Base-by-base conservation (phyloP, 2,113 vertebrate genomes). In the Hystrix cristata region DNA sequence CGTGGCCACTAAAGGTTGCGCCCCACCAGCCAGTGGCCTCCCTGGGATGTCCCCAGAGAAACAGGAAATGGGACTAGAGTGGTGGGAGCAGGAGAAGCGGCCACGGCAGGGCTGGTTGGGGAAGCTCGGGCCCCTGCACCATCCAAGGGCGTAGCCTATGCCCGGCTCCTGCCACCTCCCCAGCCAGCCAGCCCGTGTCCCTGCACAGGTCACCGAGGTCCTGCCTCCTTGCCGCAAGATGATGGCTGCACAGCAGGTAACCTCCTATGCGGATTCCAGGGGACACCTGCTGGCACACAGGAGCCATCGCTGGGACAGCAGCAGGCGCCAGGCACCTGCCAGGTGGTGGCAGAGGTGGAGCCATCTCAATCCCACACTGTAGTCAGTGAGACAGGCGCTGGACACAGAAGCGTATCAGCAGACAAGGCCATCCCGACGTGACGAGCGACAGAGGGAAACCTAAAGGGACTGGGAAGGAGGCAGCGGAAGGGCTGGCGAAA, bases 311-410 rank as follows among this genome's bases (percentile, higher is more conserved):
- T 31, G 10, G 13, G 90, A 87, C 55, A 7, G 2, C 2, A 29
- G 31, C 13, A 11, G 13, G 57, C 10, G 34, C 43, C 1, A 0
- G 18, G 43, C 46, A 21, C 0, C 2, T 62, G 53, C 60, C 46
- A 15, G 23, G 38, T 11, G 23, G 64, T 65, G 48, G 72, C n/a
- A 1, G 4, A 2, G 5, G 31, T 84, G 0, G 2, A 31, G 76
- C 67, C 48, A 23, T 19, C 80, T 29, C 21, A 3, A 93, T 57
- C 43, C 79, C 69, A 38, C 34, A 7, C 10, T 48, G 16, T 16
- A 18, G 62, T 7, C 43, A 29, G 23, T 0, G 0, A 23, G 51
- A 25, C 65, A 12, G 57, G n/a, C 72, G 16, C 7, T 9, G 23
- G 60, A 69, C 71, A 31, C 23, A 62, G 9, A 25, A 53, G 64